phyloP scores from a whole-genome alignment of 2,888 invertebrate species.

The Camptogramma bilineatum region DNA sequence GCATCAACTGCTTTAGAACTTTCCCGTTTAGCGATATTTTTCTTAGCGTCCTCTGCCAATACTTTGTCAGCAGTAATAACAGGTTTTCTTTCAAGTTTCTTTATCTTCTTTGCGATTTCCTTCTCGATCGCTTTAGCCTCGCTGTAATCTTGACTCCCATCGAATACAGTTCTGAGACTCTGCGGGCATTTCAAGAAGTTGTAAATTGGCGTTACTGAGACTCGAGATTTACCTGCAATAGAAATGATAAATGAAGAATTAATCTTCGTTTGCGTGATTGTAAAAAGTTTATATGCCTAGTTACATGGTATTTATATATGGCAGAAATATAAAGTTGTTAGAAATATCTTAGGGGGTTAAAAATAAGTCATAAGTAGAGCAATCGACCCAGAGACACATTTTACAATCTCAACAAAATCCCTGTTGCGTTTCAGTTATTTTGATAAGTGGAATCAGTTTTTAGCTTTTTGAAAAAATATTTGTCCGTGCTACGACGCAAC shows the following conservation, averaged over 20 bases:
- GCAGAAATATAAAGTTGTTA: no score
- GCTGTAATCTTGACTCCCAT: conserved; percentile 29
- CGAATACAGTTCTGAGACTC: conserved; percentile 57
- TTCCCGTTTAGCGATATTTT: conserved; percentile 1
- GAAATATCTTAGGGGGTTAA: no score
- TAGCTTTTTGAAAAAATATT: no score
- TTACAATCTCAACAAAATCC: no score
- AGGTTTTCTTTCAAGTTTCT: conserved; percentile 5
- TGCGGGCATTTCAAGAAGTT: conserved; percentile 63
- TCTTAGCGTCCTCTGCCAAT: conserved; percentile 20
- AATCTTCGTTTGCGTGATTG: no score
- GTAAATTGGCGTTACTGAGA: conserved; percentile 62
- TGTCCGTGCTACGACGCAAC: no score
- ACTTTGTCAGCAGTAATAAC: conserved; percentile 26
- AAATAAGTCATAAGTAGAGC: no score
- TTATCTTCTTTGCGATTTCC: conserved; percentile 17
- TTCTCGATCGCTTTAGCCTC: conserved; percentile 18
- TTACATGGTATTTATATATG: no score
- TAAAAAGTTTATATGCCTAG: no score
- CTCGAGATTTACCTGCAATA: conserved; percentile 63
- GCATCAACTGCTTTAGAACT: neutral
- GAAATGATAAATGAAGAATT: conserved; percentile 3
- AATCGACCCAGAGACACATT: no score
- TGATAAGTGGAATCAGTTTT: no score
- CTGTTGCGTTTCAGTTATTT: no score